These are phyloP conservation scores for Girardinus metallicus DNA, from an alignment of 2,797 vertebrate species.

Conservation along the genomic window DNA sequence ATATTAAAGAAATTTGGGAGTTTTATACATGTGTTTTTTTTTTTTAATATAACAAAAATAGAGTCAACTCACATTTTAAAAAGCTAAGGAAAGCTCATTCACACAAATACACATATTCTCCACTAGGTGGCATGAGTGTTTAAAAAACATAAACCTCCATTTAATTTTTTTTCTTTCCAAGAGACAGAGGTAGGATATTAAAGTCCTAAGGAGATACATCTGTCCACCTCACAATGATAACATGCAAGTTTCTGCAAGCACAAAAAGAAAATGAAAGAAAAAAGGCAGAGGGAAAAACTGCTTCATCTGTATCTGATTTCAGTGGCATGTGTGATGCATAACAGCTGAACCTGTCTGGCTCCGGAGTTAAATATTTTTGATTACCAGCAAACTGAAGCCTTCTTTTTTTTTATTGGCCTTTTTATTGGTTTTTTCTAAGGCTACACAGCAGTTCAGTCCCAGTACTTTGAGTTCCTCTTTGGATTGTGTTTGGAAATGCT, in stretches of 20 bases:
- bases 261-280: background rate
- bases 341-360: background rate
- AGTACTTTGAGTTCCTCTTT: background rate
- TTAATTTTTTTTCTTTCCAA: background rate
- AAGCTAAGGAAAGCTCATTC: background rate
- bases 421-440: background rate
- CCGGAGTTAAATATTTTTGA: background rate
- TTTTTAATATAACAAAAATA: background rate
- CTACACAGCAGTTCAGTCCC: background rate
- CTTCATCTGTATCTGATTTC: slow-evolving; percentile 43
- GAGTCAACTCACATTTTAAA: background rate
- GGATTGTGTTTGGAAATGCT: background rate
- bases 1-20: background rate
- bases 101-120: background rate
- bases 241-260: too few relatives aligned
- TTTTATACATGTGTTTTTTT: background rate
- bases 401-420: background rate
- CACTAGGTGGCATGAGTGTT: slow-evolving; percentile 52
- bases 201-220: slow-evolving; percentile 11
- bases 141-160: background rate
- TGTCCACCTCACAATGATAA: background rate
- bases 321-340: slow-evolving; percentile 3
- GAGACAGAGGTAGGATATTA: slow-evolving; percentile 31
- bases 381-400: background rate
- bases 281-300: slow-evolving; percentile 8